Percentiles rank a stretch among this genome's conserved stretches.
phyloP scores from a whole-genome alignment of 2,113 vertebrate species.

The Grammomys surdaster region DNA sequence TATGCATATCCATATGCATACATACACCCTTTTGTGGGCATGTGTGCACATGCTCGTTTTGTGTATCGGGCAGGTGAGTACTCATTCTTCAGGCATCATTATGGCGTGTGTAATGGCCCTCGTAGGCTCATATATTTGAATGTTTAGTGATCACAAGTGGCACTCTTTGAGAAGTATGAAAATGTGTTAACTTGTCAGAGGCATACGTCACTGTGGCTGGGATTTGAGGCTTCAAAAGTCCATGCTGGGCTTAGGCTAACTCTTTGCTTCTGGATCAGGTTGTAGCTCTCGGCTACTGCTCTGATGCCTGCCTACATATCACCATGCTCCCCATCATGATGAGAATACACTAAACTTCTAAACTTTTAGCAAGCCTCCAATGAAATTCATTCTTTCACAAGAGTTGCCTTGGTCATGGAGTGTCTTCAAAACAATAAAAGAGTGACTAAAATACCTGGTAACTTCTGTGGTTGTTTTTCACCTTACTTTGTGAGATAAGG shows the following conservation, averaged over 20 bases:
- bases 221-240: not conserved
- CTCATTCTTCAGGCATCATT: not conserved
- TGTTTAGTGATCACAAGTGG: not conserved
- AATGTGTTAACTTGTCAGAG: not conserved
- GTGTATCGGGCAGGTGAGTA: not conserved
- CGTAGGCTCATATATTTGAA: not conserved
- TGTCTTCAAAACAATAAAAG: not conserved
- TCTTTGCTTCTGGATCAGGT: not conserved
- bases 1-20: not conserved
- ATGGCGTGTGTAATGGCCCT: too few relatives aligned
- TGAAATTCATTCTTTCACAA: not conserved
- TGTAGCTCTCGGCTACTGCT: not conserved
- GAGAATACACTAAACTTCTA: not conserved
- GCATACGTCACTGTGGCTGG: not conserved
- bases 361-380: not conserved
- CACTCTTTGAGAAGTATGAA: not conserved
- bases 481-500: not conserved
- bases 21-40: not conserved
- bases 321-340: not conserved
- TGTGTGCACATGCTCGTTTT: not conserved
- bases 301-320: not conserved
- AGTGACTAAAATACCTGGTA: not conserved
- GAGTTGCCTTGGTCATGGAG: not conserved
- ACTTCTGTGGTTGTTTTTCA: not conserved
- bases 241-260: not conserved